Evolutionary conservation across 1,140 invertebrate species (phyloP).

Genomic region (Caenorhabditis latens): DNA sequence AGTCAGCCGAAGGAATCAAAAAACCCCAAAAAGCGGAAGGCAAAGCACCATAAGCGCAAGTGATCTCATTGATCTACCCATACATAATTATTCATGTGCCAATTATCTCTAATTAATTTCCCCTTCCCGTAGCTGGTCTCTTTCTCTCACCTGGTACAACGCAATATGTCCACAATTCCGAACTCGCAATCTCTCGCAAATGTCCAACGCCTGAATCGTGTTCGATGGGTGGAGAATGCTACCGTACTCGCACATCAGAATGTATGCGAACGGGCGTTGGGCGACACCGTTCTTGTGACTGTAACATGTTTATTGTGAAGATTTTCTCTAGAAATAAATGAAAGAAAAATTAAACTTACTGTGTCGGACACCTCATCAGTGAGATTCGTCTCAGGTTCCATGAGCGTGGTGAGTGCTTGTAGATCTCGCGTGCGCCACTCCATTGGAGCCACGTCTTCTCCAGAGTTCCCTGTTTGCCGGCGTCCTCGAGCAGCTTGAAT

Average conservation of each 20-base stretch:
- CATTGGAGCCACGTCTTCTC: constrained; percentile 74
- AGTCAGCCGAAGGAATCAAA: neutral
- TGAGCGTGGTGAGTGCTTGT: constrained; percentile 74
- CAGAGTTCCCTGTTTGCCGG: constrained; percentile 67
- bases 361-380: constrained; percentile 63
- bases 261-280: constrained; percentile 71
- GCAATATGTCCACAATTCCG: constrained; percentile 75
- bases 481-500: constrained; percentile 73
- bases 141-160: constrained; percentile 71
- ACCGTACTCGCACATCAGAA: constrained; percentile 75
- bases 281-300: constrained; percentile 50
- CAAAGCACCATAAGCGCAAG: neutral
- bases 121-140: too few relatives aligned
- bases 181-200: constrained; percentile 73
- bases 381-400: constrained; percentile 74
- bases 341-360: constrained; percentile 19
- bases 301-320: constrained; percentile 34
- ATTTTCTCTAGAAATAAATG: neutral
- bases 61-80: too few relatives aligned
- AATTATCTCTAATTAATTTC: too few relatives aligned
- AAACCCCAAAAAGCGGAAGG: neutral
- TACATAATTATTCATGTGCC: too few relatives aligned
- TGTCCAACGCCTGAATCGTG: constrained; percentile 73
- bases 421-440: constrained; percentile 76
- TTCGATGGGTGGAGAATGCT: constrained; percentile 75